phyloP scores from a whole-genome alignment of 1,140 invertebrate species.

The Drosophila trapezifrons region DNA sequence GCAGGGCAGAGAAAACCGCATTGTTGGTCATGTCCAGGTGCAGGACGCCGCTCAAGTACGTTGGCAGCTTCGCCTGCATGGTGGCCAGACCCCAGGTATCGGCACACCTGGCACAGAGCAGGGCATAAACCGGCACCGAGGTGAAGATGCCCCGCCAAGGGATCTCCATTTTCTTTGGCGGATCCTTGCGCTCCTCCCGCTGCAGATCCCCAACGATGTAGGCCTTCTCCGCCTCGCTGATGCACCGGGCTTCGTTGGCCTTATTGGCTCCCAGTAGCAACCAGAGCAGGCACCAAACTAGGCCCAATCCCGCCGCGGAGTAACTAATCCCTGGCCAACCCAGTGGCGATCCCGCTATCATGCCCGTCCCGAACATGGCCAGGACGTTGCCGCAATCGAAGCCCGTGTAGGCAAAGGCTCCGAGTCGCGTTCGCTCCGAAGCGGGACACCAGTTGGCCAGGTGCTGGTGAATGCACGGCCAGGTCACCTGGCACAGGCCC shows the following conservation, averaged over 20 bases:
- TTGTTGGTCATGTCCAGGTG: slow-evolving; percentile 90
- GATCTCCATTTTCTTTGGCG: slow-evolving; percentile 44
- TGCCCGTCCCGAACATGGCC: slow-evolving; percentile 87
- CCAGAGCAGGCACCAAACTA: slow-evolving; percentile 88
- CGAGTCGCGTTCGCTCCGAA: slow-evolving; percentile 86
- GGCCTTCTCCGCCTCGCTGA: slow-evolving; percentile 86
- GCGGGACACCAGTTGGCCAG: slow-evolving; percentile 85
- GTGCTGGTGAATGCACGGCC: slow-evolving; percentile 91
- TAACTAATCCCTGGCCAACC: slow-evolving; percentile 94
- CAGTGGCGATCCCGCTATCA: slow-evolving; percentile 86
- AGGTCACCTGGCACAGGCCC: slow-evolving; percentile 90
- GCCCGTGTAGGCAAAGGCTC: slow-evolving; percentile 87
- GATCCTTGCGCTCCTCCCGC: slow-evolving; percentile 32
- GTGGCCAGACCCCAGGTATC: slow-evolving; percentile 98
- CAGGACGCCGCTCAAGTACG: slow-evolving; percentile 94
- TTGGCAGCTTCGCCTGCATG: slow-evolving; percentile 95
- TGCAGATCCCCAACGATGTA: slow-evolving; percentile 86
- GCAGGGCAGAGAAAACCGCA: slow-evolving; percentile 90
- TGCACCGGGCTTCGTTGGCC: slow-evolving; percentile 87
- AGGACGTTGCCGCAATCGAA: slow-evolving; percentile 90
- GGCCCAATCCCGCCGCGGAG: slow-evolving; percentile 87
- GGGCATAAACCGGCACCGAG: slow-evolving; percentile 92
- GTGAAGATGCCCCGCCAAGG: slow-evolving; percentile 93
- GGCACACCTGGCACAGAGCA: slow-evolving; percentile 93
- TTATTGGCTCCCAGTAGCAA: slow-evolving; percentile 87